Evolutionary conservation across 2,113 vertebrate species (phyloP), one percentile per base, ranked within the genome.

Genomic region (Elephantulus edwardii): DNA sequence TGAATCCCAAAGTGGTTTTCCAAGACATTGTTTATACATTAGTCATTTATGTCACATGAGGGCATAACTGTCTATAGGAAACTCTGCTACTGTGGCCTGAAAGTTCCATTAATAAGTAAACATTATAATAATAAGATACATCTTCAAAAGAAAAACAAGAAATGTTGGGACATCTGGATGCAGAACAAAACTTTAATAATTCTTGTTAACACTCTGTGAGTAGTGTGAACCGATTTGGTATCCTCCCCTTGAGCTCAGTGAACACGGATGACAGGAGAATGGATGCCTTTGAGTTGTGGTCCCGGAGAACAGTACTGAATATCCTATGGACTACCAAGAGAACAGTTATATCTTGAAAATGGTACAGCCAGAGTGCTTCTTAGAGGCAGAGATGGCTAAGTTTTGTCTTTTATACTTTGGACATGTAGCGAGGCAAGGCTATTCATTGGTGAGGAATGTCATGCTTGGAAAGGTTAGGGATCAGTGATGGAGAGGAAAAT

Each of bases 81-180:
- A 81, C 11, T 77, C 75, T 58, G 38, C 50, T 74, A 22, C 50
- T 78, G 0, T 62, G n/a, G 6, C n/a, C 80, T 89, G 35, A 80
- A 83, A 77, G 33, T 75, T 84, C 30, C 11, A 64, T 70, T 70
- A 83, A 33, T 70, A 48, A 48, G 24, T 72, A 50, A 79, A 89
- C 79, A 46, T 64, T 88, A 14, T 33, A 62, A 62, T 30, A 82
- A 48, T 78, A 26, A 42, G 82, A 0, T 70, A 12, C 13, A 58
- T 76, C 62, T 70, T 79, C 70, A 48, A 33, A 79, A 89, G 62
- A 70, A 91, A 83, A 80, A 3, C 56, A 89, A 60, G 42, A 85
- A 24, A 72, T 74, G 22, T 60, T 42, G 48, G 68, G 52, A 70
- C 40, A 83, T 62, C 35, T 56, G 28, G 78, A 74, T 42, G 35